Conservation (phyloP, 2,888 invertebrate species). For the Drosophila subquinaria region DNA sequence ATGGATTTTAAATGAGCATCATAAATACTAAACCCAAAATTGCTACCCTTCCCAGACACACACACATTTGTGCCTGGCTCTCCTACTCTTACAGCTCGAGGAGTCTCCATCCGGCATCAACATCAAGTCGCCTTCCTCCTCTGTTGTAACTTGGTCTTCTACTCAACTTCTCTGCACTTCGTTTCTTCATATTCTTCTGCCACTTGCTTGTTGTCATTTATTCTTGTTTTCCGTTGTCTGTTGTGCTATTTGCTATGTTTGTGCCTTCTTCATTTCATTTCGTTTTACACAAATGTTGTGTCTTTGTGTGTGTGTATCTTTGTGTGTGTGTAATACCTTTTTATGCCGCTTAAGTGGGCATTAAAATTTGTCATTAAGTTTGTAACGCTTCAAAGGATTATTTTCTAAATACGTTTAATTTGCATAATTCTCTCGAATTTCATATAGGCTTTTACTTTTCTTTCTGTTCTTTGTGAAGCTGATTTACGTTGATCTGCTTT, state of each 20-base stretch:
- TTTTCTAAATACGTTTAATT: constrained; percentile 28
- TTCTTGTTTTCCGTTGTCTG: constrained; percentile 59
- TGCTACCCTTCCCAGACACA: constrained; percentile 42
- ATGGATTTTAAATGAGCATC: constrained; percentile 85
- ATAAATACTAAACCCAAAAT: constrained; percentile 82
- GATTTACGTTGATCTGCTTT: not conserved
- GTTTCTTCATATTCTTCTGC: constrained; percentile 49
- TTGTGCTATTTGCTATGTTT: constrained; percentile 35
- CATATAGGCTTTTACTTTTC: not conserved
- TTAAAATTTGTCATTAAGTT: constrained; percentile 53
- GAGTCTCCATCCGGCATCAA: constrained; percentile 9
- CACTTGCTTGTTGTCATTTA: constrained; percentile 69
- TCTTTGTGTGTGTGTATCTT: not conserved
- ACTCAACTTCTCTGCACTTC: constrained; percentile 25
- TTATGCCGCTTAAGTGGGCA: constrained; percentile 41
- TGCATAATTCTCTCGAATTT: constrained; percentile 28
- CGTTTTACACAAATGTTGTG: not conserved
- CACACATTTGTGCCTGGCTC: constrained; percentile 8
- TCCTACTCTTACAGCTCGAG: not conserved
- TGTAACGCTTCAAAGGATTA: constrained; percentile 37
- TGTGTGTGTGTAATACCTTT: constrained; percentile 37
- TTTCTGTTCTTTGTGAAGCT: not conserved
- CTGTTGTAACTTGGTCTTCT: constrained; percentile 37
- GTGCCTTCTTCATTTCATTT: constrained; percentile 24
- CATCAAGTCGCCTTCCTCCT: constrained; percentile 16